Evolutionary conservation across 2,113 vertebrate species (phyloP), one percentile per base, ranked within the genome.

Genomic region (Microcebus griseorufus): DNA sequence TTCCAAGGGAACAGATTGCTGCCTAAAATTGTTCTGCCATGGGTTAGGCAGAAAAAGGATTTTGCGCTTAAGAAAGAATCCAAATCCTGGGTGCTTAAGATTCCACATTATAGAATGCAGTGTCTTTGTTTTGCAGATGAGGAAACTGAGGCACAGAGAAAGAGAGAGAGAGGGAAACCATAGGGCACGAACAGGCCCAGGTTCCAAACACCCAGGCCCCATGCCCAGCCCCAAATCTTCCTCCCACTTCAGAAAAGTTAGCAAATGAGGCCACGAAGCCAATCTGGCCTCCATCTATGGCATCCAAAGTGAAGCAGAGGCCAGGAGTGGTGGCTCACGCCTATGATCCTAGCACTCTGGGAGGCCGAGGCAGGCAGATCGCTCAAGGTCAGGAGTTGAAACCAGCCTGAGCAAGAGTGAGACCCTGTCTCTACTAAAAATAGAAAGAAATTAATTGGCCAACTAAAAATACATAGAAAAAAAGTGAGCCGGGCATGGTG

Each of bases 1-100:
- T 37, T 76, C 85, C 80, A 67, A 82, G 42, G 69, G 62, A 72
- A 65, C 20, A 4, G 8, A 53, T 48, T 39, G 23, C 86, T 76
- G 7, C 69, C 87, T 64, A 70, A 64, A 90, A 83, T 83, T 14
- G 42, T 72, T 55, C 62, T 64, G 27, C 60, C 14, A 9, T 34
- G 25, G 20, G n/a, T 32, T 34, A n/a, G 60, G 6, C 17, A 75
- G 20, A n/a, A 73, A 73, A 79, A 25, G 37, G 6, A 88, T 45
- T 85, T 53, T 32, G 58, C 62, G 9, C 79, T 90, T 80, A 45
- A 90, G 67, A 87, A 93, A 94, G 53, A 72, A 88, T 92, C 55
- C 58, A 88, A 85, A 51, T 80, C 84, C 58, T 45, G 27, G 37
- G 32, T 53, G 27, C 62, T 64, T 64, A 64, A 2, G 53, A n/a